Conservation (phyloP, 2,888 invertebrate species). For the Quadroppia sp. region DNA sequence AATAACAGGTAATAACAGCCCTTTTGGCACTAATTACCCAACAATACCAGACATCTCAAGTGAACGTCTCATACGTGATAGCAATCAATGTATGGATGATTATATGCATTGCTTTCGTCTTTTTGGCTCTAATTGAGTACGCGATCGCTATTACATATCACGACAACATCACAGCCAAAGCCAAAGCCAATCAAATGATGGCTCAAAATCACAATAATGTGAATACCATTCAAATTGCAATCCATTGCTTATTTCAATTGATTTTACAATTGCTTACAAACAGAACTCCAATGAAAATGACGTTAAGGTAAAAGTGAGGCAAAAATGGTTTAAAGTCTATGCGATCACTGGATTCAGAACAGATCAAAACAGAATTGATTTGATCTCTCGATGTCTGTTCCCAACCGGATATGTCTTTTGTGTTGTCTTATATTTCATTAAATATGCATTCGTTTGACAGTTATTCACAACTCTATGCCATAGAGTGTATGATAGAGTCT, state of each 20-base stretch:
- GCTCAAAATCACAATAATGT: background rate
- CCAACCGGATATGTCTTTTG: background rate
- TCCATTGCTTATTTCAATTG: background rate
- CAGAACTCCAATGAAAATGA: background rate
- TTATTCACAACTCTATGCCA: background rate
- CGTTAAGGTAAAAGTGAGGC: background rate
- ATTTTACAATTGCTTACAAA: background rate
- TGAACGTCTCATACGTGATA: slow-evolving; percentile 51
- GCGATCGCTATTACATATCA: slow-evolving; percentile 46
- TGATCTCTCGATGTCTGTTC: slow-evolving; percentile 14
- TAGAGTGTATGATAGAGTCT: no score
- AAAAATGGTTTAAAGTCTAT: slow-evolving; percentile 13
- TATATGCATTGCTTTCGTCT: slow-evolving; percentile 49
- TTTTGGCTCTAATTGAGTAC: slow-evolving; percentile 49
- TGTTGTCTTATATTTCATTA: slow-evolving; percentile 6
- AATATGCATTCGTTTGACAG: background rate
- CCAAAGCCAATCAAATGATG: background rate
- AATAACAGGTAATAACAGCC: slow-evolving; percentile 61
- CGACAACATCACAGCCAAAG: background rate
- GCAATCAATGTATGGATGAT: slow-evolving; percentile 50
- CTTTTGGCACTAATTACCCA: slow-evolving; percentile 62
- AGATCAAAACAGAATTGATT: background rate
- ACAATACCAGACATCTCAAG: slow-evolving; percentile 45
- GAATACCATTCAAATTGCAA: background rate
- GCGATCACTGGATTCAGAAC: background rate